Conservation (phyloP, 1,140 invertebrate genomes). For the Atta colombica region DNA sequence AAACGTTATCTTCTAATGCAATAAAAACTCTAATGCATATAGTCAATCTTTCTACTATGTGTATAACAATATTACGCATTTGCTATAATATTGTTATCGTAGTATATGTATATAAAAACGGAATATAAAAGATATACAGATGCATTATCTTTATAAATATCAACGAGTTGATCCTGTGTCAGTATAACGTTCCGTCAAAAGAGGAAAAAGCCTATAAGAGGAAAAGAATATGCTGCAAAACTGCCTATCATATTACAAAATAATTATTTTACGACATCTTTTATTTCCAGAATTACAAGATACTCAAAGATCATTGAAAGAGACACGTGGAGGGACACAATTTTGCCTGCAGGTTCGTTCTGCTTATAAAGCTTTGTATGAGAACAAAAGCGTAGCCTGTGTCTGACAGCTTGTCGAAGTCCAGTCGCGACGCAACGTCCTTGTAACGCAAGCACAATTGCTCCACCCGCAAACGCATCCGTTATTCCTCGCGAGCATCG, state of each 20-base stretch:
- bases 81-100: neutral
- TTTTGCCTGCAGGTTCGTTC: neutral
- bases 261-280: neutral
- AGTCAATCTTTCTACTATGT: neutral
- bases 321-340: neutral
- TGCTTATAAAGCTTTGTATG: neutral
- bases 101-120: neutral
- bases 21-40: neutral
- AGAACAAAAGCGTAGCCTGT: slow-evolving; percentile 31
- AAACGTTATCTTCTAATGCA: neutral
- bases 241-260: neutral
- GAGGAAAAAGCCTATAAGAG: neutral
- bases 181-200: neutral
- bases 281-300: slow-evolving; percentile 7
- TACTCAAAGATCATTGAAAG: neutral
- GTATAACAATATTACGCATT: neutral
- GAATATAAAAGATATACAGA: neutral
- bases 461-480: slow-evolving; percentile 11
- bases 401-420: slow-evolving; percentile 31
- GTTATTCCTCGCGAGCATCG: neutral
- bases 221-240: neutral
- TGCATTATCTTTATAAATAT: too few species aligned
- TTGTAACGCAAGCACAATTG: slow-evolving; percentile 48
- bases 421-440: neutral
- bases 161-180: neutral